These are phyloP conservation scores for Danio choprae DNA, from an alignment of 2,797 vertebrate species.

Conservation along the genomic window DNA sequence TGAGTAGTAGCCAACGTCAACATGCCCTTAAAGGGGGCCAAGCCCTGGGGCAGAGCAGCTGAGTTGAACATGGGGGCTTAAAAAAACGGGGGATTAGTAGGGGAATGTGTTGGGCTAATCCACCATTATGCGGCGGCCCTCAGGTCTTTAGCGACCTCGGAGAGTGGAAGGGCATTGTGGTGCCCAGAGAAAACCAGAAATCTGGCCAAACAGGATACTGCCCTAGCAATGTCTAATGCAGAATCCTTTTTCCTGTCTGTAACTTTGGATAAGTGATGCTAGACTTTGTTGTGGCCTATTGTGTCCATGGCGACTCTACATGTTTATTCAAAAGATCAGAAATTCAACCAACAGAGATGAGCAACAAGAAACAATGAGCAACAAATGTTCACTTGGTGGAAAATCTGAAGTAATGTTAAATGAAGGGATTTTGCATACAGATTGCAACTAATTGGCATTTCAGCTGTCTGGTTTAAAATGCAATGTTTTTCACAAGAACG, in stretches of 20 bases:
- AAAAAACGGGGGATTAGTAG: constrained; percentile 73
- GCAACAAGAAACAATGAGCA: constrained; percentile 39
- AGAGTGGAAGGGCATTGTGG: constrained; percentile 72
- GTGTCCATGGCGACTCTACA: constrained; percentile 62
- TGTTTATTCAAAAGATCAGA: constrained; percentile 61
- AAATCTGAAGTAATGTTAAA: neutral
- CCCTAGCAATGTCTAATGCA: constrained; percentile 28
- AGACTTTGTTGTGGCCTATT: constrained; percentile 50
- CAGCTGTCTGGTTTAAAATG: no score
- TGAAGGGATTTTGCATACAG: neutral
- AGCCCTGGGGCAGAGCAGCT: constrained; percentile 69
- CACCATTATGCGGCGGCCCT: constrained; percentile 65
- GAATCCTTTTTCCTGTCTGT: constrained; percentile 56
- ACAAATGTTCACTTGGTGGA: neutral
- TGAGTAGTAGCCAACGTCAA: constrained; percentile 58
- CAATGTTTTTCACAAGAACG: no score
- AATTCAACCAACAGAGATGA: constrained; percentile 51
- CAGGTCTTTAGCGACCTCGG: constrained; percentile 61
- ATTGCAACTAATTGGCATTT: no score
- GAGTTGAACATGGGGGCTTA: constrained; percentile 60
- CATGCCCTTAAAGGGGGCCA: constrained; percentile 58
- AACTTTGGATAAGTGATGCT: constrained; percentile 53
- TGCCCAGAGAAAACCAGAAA: constrained; percentile 30
- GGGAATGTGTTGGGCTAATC: constrained; percentile 77
- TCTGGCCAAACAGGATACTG: neutral